These are phyloP conservation scores for Rhingia rostrata DNA, from an alignment of 2,888 invertebrate genomes.

Conservation along the genomic window DNA sequence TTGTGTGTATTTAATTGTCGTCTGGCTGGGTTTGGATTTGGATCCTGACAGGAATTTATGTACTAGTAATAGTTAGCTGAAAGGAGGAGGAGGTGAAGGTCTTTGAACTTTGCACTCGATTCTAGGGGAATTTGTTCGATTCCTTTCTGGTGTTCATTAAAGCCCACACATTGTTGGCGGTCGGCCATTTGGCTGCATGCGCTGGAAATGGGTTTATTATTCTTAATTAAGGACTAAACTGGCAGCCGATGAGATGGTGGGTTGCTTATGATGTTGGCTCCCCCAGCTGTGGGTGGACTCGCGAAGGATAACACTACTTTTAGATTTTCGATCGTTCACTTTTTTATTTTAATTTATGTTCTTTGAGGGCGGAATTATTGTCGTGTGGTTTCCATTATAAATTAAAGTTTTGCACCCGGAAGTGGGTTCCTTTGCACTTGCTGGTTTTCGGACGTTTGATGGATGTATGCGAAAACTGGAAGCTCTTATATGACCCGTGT, in stretches of 20 bases:
- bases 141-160: constrained; percentile 59
- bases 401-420: background rate
- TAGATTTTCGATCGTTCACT: constrained; percentile 12
- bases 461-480: too few species aligned
- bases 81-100: constrained; percentile 35
- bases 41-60: constrained; percentile 64
- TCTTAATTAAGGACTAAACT: constrained; percentile 57
- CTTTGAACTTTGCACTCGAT: constrained; percentile 61
- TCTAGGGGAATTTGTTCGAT: constrained; percentile 17
- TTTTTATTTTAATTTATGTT: constrained; percentile 7
- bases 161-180: constrained; percentile 54
- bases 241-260: background rate
- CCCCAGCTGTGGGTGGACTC: constrained; percentile 1
- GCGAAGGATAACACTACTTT: constrained; percentile 28
- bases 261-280: background rate
- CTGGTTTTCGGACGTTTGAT: too few species aligned
- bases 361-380: constrained; percentile 17
- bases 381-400: constrained; percentile 22
- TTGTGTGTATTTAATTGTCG: constrained; percentile 40
- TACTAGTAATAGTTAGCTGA: constrained; percentile 38
- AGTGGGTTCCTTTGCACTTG: background rate
- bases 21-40: constrained; percentile 31
- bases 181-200: constrained; percentile 57
- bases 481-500: too few species aligned
- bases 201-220: constrained; percentile 39